Percentiles rank a stretch among this genome's conserved stretches.
Conservation (phyloP, 1,140 invertebrate species). For the Papilio glaucus region DNA sequence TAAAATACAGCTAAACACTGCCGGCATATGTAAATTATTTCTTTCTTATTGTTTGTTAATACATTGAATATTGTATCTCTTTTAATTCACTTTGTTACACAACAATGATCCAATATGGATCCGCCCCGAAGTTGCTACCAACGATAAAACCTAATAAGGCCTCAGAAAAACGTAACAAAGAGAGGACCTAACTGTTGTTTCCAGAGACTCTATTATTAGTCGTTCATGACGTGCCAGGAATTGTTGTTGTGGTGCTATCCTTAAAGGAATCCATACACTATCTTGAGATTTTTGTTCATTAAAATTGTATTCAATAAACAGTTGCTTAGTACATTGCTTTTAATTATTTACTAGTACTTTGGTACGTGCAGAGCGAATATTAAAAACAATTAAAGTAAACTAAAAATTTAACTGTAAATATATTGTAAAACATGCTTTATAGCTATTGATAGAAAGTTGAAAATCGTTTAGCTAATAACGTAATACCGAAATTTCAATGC, state of each 20-base stretch:
- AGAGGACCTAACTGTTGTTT: too few species aligned
- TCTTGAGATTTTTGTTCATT: neutral
- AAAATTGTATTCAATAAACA: neutral
- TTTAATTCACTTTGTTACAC: too few species aligned
- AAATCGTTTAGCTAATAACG: slow-evolving; percentile 1
- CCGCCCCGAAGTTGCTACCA: too few species aligned
- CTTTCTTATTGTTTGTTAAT: too few species aligned
- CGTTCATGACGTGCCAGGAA: neutral
- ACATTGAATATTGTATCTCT: too few species aligned
- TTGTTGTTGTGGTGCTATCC: neutral
- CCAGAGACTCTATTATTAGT: too few species aligned
- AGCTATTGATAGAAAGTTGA: neutral
- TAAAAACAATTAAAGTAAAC: neutral
- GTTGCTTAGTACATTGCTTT: neutral
- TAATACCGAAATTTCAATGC: slow-evolving; percentile 2
- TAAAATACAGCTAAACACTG: neutral
- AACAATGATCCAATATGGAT: too few species aligned
- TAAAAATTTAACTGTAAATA: neutral
- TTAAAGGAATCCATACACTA: neutral
- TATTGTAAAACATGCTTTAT: neutral
- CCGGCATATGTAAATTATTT: too few species aligned
- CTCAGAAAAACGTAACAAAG: too few species aligned
- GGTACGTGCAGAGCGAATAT: neutral
- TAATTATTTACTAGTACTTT: neutral
- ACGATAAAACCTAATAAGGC: too few species aligned